These are phyloP conservation scores for Anoplopoma fimbria DNA, from an alignment of 2,113 vertebrate species.

Conservation along the genomic window DNA sequence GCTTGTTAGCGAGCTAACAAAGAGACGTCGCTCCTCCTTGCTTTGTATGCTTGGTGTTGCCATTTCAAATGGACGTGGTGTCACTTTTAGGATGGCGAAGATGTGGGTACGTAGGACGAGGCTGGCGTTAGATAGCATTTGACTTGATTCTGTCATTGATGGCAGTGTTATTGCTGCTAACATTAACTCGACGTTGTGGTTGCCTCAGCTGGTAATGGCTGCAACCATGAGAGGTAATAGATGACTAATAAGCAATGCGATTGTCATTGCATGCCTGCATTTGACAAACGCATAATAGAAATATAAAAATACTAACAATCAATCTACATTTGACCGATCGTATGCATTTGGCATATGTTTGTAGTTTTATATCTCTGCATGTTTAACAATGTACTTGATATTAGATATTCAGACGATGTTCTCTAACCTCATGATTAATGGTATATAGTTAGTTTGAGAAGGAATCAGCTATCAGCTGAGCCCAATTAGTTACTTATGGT, in stretches of 20 bases:
- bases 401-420: neutral
- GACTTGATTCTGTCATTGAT: constrained; percentile 1
- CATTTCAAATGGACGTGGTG: constrained; percentile 33
- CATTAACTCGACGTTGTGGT: constrained; percentile 23
- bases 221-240: constrained; percentile 27
- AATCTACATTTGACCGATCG: neutral
- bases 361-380: neutral
- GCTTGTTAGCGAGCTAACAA: constrained; percentile 78
- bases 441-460: neutral
- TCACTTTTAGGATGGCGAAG: neutral
- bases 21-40: constrained; percentile 72
- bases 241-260: constrained; percentile 26
- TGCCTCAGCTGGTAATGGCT: constrained; percentile 43
- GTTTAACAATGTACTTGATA: neutral
- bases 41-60: constrained; percentile 62
- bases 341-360: constrained; percentile 12
- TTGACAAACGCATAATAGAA: neutral
- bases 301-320: neutral
- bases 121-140: neutral
- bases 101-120: neutral
- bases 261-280: neutral
- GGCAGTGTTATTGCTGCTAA: constrained; percentile 2
- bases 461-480: neutral
- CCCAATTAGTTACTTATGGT: neutral
- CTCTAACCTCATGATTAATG: neutral